Base-by-base conservation (phyloP, 2,888 invertebrate genomes). In the Ecliptopera silaceata region DNA sequence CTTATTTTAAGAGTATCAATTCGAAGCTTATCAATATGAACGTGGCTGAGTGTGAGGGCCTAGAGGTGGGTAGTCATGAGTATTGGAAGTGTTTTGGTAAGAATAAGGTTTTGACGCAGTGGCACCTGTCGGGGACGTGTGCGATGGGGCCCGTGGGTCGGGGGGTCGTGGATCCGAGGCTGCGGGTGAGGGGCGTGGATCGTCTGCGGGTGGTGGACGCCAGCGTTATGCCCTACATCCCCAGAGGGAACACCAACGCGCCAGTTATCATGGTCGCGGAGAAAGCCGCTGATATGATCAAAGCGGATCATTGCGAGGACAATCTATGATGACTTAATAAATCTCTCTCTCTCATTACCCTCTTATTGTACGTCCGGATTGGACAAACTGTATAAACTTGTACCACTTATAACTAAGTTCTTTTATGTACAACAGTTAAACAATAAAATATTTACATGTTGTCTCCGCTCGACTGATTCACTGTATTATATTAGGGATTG, bases 211-310 rank as follows among this genome's bases (percentile, higher is more conserved):
- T 94, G 3, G 93, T 93, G 3, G 94, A 94, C 65, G 93, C 93
- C 0, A 93, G 93, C 56, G 84, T 94, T 13, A 94, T 94, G 92
- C 94, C 94, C 0, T 82, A 81, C 29, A 92, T 93, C 49, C 93
- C 93, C 1, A 92, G 92, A 1, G 93, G 93, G 0, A 93, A 93
- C 67, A 93, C 92, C 1, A 92, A 93, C 62, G 93, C 93, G 0
- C 93, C 93, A 0, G 81, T 86, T 1, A 91, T 93, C 22, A 93
- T 93, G 93, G 92, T 93, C 18, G 93, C 88, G 0, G 93, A 93
- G 66, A 93, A 93, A 67, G 93, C 92, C 0, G 82, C 92, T 3
- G 93, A 93, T 70, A 74, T 93, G 75, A 92, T 94, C 36, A 93
- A 93, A 64, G 12, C 39, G 18, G 70, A 77, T 50, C 50, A 67